A percentile compares a stretch with the other conserved stretches of the same genome.
Evolutionary conservation across 1,140 invertebrate species (phyloP).

Genomic region (Lepidurus couesii): DNA sequence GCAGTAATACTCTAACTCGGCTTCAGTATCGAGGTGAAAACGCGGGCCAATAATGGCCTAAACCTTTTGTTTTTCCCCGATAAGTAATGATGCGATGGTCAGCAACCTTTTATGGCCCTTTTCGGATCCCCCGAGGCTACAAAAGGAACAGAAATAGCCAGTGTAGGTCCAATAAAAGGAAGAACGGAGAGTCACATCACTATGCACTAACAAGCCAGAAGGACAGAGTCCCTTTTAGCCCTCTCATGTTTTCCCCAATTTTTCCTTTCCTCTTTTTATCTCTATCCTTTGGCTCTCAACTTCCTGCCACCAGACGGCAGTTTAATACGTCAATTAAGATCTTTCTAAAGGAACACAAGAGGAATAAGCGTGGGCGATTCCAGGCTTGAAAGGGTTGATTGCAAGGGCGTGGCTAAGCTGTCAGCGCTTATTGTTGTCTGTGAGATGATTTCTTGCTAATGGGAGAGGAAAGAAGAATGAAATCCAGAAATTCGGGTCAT

Average conservation of each 20-base stretch:
- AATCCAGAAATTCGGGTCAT: too few relatives aligned
- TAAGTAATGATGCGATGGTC: slow-evolving; percentile 15
- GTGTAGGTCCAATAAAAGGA: not conserved
- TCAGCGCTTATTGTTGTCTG: not conserved
- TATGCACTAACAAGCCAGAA: not conserved
- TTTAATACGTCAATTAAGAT: slow-evolving; percentile 6
- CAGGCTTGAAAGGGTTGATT: slow-evolving; percentile 9
- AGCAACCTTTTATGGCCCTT: not conserved
- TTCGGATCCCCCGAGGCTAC: not conserved
- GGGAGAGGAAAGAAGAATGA: too few relatives aligned
- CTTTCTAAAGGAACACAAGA: not conserved
- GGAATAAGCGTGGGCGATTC: not conserved
- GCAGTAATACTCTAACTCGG: not conserved
- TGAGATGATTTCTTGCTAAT: not conserved
- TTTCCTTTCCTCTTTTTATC: not conserved
- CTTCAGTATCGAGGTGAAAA: not conserved
- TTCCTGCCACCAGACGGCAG: slow-evolving; percentile 13
- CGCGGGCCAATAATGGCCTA: not conserved
- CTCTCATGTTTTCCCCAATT: not conserved
- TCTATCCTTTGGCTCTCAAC: not conserved
- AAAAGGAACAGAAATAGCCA: too few relatives aligned
- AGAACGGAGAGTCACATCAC: not conserved
- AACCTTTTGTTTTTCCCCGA: not conserved
- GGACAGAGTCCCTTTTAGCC: not conserved
- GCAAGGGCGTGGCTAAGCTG: not conserved